Percentiles rank a stretch among this genome's conserved stretches.
phyloP scores from a whole-genome alignment of 2,113 vertebrate species.

The Syngnathoides biaculeatus region DNA sequence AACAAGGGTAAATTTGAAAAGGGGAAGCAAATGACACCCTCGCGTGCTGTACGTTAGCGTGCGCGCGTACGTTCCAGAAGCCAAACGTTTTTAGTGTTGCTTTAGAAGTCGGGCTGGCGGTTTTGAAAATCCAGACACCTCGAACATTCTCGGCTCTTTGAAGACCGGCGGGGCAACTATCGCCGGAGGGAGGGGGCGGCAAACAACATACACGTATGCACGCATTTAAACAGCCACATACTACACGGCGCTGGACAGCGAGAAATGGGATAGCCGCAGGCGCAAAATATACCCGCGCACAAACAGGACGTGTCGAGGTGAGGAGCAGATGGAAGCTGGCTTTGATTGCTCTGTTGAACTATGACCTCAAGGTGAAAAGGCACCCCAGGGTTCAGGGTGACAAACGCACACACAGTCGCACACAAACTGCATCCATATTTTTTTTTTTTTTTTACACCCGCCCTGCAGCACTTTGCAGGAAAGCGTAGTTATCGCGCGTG shows the following conservation, averaged over 20 bases:
- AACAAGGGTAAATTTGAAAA: neutral
- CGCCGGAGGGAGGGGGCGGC: conserved; percentile 50
- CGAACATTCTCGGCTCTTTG: conserved; percentile 54
- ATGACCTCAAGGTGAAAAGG: conserved; percentile 68
- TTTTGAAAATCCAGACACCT: conserved; percentile 59
- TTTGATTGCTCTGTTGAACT: conserved; percentile 74
- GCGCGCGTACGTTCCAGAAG: conserved; percentile 10
- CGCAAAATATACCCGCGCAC: conserved; percentile 26
- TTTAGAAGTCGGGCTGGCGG: conserved; percentile 41
- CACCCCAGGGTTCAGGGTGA: conserved; percentile 50
- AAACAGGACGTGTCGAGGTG: conserved; percentile 59
- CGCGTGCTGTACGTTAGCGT: neutral
- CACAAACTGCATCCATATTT: conserved; percentile 2
- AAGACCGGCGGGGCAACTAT: conserved; percentile 53
- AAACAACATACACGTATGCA: conserved; percentile 15
- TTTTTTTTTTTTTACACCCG: conserved; percentile 20
- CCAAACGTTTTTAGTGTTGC: conserved; percentile 11
- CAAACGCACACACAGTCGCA: conserved; percentile 30
- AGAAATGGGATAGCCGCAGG: conserved; percentile 56
- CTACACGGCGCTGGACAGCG: conserved; percentile 32
- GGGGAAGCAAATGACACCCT: neutral
- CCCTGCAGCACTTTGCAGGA: conserved; percentile 43
- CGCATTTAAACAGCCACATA: too few species aligned
- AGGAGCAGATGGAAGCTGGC: conserved; percentile 65
- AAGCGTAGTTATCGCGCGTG: conserved; percentile 36